Evolutionary conservation across 1,140 invertebrate species (phyloP).

Genomic region (Pararge aegeria): DNA sequence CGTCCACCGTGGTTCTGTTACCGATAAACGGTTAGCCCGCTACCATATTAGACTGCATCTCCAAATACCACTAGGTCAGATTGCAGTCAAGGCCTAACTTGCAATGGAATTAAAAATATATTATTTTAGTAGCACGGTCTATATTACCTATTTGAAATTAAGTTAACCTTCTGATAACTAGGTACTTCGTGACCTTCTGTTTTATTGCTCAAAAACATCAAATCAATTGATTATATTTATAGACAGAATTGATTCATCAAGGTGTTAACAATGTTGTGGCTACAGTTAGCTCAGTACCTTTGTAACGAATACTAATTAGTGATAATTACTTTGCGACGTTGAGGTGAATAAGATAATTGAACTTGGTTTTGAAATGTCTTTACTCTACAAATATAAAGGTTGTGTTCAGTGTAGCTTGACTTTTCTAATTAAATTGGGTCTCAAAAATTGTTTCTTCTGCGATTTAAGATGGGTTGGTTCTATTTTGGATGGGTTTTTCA

Average conservation of each 20-base stretch:
- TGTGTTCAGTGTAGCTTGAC: neutral
- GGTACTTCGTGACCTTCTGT: neutral
- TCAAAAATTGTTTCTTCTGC: neutral
- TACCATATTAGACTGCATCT: too few species aligned
- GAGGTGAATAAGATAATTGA: neutral
- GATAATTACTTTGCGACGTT: neutral
- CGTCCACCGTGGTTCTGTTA: too few species aligned
- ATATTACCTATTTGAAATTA: neutral
- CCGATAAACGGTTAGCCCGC: too few species aligned
- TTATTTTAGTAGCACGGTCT: neutral
- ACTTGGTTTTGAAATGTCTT: neutral
- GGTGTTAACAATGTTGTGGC: constrained; percentile 7
- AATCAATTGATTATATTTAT: neutral
- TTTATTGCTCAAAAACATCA: neutral
- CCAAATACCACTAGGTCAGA: too few species aligned
- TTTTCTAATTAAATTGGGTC: neutral
- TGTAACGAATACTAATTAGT: constrained; percentile 5
- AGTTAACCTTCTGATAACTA: neutral
- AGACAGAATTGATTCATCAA: neutral
- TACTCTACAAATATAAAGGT: neutral
- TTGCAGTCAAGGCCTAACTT: too few species aligned
- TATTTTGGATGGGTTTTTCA: too few species aligned
- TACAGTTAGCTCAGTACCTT: neutral
- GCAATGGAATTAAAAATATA: too few species aligned
- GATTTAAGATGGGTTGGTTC: too few species aligned